Evolutionary conservation across 2,113 vertebrate species (phyloP), one percentile per base, ranked within the genome.

Genomic region (Morphnarchus princeps): DNA sequence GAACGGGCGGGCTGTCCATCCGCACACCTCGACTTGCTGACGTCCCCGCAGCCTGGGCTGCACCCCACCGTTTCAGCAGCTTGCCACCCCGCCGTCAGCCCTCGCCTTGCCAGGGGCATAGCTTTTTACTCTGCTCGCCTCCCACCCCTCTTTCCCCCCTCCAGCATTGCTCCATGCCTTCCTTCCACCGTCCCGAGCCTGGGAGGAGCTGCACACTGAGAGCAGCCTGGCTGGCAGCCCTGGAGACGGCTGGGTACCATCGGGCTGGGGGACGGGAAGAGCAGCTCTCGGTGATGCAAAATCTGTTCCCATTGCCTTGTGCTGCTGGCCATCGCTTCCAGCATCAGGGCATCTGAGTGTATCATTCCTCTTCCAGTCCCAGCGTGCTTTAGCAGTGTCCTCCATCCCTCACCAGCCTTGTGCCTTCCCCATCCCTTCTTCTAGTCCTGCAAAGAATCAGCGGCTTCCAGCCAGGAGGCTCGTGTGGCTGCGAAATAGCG

Each of bases 11-110:
- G 72, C 34, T 61, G 45, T 50, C 42, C n/a, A 5, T 47, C 67
- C 21, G 9, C 21, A 45, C 2, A 1, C 69, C 58, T 42, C 4
- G 3, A 13, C 28, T 43, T 50, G 43, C 17, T 0, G 1, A 6
- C 5, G 3, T 38, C 16, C 36, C 73, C 34, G 16, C 11, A 0
- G 4, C 69, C 42, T 15, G 36, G 43, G 16, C 42, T 47, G 49
- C 72, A 22, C 42, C 63, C n/a, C 61, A 9, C n/a, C 3, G 9
- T 50, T 67, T 49, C 59, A 34, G 66, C 80, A 43, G 49, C 43
- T 55, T 71, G 61, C 31, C 73, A 25, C 31, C 55, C 47, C 1
- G 5, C 52, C 21, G 7, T 15, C 49, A 54, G 32, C 74, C 59
- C 70, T 66, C 11, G 5, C 50, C 38, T 45, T 29, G 43, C 38